Conservation (phyloP, 1,140 invertebrate genomes). For the Steinernema khuongi region DNA sequence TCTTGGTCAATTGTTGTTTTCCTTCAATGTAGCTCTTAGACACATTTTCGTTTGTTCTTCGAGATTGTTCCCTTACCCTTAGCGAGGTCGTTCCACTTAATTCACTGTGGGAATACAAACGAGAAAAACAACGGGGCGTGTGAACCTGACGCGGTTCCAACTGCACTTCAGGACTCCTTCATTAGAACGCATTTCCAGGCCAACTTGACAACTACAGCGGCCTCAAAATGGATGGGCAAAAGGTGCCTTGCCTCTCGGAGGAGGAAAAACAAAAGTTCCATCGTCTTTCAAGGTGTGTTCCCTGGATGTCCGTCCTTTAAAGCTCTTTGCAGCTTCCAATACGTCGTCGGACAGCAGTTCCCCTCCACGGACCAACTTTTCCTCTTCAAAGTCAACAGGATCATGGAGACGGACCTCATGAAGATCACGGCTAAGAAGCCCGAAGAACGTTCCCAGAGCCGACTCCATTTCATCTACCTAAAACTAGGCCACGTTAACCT, state of each 20-base stretch:
- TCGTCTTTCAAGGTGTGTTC: slow-evolving; percentile 18
- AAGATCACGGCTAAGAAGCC: neutral
- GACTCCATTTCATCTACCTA: slow-evolving; percentile 25
- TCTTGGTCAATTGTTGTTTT: too few relatives aligned
- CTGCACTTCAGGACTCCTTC: too few relatives aligned
- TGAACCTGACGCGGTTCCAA: too few relatives aligned
- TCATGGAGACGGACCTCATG: neutral
- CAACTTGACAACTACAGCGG: too few relatives aligned
- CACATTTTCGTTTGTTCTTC: too few relatives aligned
- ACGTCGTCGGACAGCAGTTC: neutral
- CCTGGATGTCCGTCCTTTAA: neutral
- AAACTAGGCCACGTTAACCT: slow-evolving; percentile 45
- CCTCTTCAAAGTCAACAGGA: neutral
- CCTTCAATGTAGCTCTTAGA: too few relatives aligned
- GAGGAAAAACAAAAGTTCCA: slow-evolving; percentile 24
- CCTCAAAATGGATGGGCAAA: neutral
- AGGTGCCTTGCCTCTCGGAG: slow-evolving; percentile 11
- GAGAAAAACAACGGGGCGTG: too few relatives aligned
- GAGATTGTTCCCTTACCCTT: too few relatives aligned
- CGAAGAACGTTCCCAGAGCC: neutral
- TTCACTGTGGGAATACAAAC: too few relatives aligned
- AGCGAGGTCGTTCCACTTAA: too few relatives aligned
- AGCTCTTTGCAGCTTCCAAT: neutral
- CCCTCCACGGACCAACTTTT: neutral
- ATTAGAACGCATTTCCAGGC: too few relatives aligned